Evolutionary conservation across 1,140 invertebrate genomes (phyloP).

Genomic region (Drosophila nebulosa): DNA sequence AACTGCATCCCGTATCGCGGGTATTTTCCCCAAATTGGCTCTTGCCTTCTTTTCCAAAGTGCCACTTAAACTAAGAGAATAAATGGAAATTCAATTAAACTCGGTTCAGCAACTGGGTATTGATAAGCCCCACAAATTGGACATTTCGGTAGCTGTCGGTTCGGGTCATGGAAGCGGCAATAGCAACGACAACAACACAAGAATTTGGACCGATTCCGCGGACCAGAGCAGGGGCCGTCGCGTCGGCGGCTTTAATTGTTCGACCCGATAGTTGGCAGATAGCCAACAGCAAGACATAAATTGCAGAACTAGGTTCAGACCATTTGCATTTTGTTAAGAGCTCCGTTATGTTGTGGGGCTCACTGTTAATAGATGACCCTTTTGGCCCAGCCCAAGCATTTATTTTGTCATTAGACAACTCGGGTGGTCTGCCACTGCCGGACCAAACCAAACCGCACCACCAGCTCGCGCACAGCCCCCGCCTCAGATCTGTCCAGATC

Average conservation of each 20-base stretch:
- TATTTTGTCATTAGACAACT: conserved; percentile 65
- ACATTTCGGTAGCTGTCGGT: conserved; percentile 41
- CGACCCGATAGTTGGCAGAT: conserved; percentile 50
- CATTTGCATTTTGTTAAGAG: conserved; percentile 38
- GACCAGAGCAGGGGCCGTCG: background rate
- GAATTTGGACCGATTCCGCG: conserved; percentile 2
- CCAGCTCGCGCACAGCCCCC: background rate
- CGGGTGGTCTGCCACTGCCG: conserved; percentile 47
- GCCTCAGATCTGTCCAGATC: conserved; percentile 19
- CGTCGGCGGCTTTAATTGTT: conserved; percentile 40
- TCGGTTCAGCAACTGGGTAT: conserved; percentile 2
- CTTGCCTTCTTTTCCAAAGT: conserved; percentile 40
- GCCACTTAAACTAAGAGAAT: conserved; percentile 43
- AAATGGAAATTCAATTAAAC: conserved; percentile 49
- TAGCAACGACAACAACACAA: conserved; percentile 18
- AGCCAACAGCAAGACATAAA: conserved; percentile 40
- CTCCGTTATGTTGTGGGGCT: conserved; percentile 41
- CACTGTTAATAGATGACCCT: conserved; percentile 49
- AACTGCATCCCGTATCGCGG: conserved; percentile 34
- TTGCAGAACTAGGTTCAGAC: conserved; percentile 36
- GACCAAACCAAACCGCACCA: background rate
- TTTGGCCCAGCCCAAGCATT: conserved; percentile 48
- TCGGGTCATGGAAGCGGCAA: conserved; percentile 17
- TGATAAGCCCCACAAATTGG: conserved; percentile 31
- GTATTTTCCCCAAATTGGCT: background rate